A percentile compares a stretch with the other conserved stretches of the same genome.
Evolutionary conservation across 2,797 vertebrate species (phyloP).

Genomic region (Liasis olivaceus): DNA sequence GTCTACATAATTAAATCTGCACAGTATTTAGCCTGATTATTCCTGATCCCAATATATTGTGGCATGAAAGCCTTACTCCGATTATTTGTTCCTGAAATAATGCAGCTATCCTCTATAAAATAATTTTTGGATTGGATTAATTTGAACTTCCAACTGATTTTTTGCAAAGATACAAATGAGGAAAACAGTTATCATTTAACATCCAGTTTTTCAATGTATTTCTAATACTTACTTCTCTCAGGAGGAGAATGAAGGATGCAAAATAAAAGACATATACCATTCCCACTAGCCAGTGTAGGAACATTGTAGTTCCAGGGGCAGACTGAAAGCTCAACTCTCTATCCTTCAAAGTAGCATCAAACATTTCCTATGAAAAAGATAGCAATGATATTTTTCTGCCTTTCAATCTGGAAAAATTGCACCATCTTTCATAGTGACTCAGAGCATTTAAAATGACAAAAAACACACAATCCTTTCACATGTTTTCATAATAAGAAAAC

Average conservation of each 20-base stretch:
- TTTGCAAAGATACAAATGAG: fast-evolving
- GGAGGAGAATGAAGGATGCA: constrained; percentile 93
- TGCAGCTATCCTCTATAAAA: neutral
- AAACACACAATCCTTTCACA: neutral
- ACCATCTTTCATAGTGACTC: neutral
- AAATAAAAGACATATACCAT: constrained; percentile 99
- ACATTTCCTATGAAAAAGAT: constrained; percentile 87
- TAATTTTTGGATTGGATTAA: neutral
- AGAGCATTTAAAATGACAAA: neutral
- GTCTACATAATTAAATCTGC: neutral
- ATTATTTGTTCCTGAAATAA: neutral
- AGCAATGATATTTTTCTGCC: neutral
- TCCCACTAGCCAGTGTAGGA: constrained; percentile 96
- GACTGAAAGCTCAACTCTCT: constrained; percentile 92
- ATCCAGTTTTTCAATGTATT: neutral
- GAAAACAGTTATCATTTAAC: neutral
- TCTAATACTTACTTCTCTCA: constrained; percentile 84
- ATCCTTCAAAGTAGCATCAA: constrained; percentile 93
- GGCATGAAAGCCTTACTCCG: neutral
- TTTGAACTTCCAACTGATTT: neutral
- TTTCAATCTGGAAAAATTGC: neutral
- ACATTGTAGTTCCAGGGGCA: constrained; percentile 95
- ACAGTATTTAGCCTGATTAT: neutral
- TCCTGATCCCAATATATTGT: neutral
- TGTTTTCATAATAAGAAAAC: neutral